Evolutionary conservation across 2,113 vertebrate species (phyloP), one percentile per base, ranked within the genome.

Genomic region (Cyprinodon brontotheroides): DNA sequence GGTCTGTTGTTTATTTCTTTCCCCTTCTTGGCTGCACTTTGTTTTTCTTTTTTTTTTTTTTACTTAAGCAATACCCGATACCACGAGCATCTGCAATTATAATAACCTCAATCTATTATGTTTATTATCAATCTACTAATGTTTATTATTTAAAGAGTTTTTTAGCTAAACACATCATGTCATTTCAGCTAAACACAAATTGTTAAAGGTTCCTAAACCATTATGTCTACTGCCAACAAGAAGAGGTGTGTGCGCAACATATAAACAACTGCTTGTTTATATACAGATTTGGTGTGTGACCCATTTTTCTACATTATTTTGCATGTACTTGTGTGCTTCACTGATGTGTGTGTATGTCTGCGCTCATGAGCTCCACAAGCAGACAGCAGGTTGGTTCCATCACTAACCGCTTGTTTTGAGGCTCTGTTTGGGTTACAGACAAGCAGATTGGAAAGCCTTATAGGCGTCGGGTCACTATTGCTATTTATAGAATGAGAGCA

Each of bases 391-490:
- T 63, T 50, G 68, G 43, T 64, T 69, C 70, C 75, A 70, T 65
- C 50, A 3, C 70, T 65, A 57, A 75, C 29, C 15, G 80, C 20
- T 50, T 71, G 59, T 77, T 75, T 81, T 48, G 41, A 63, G 73
- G 62, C 61, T 14, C 65, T 84, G 85, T 89, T 87, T 87, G 77
- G 74, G 64, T 88, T 74, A 67, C 73, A 41, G 80, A 73, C 64
- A 29, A 68, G 60, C 68, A 38, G 74, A 86, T 80, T 74, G 80
- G 85, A 86, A 78, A 57, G 59, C 67, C 77, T 84, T 40, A 43
- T 15, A 9, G 71, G 65, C 64, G 1, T 64, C 57, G 37, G 5
- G 67, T 80, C 67, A 39, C 68, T 57, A 29, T 10, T 40, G 74
- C 70, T 90, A 85, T 88, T 88, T 78, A 77, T 88, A 88, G 82